A percentile compares a stretch with the other conserved stretches of the same genome.
phyloP scores from a whole-genome alignment of 2,797 vertebrate genomes.

The Cephalopachus bancanus region DNA sequence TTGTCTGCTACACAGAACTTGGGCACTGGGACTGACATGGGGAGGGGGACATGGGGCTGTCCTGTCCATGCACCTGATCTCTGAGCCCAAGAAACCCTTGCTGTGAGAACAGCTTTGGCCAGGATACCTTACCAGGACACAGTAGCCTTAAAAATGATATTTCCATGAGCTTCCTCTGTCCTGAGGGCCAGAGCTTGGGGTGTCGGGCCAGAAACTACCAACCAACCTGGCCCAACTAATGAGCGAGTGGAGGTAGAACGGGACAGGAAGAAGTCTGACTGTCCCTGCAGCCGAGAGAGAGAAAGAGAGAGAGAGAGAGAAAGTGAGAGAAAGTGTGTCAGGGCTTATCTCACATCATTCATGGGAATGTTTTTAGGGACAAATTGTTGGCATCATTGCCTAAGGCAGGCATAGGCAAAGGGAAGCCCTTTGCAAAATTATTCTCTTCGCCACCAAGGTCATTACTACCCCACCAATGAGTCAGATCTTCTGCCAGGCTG shows the following conservation, averaged over 20 bases:
- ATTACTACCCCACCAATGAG: neutral
- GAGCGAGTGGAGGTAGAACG: neutral
- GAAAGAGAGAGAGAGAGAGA: neutral
- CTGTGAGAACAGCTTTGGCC: neutral
- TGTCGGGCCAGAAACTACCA: neutral
- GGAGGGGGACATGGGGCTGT: neutral
- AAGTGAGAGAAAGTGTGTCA: neutral
- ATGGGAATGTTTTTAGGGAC: neutral
- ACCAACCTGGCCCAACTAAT: neutral
- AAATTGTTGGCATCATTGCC: neutral
- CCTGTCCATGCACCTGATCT: neutral
- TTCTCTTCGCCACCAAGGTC: conserved; percentile 3
- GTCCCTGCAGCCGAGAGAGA: neutral
- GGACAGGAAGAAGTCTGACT: neutral
- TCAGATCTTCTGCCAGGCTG: neutral
- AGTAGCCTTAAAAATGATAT: neutral
- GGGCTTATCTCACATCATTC: neutral
- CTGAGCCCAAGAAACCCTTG: neutral
- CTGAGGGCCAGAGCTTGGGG: neutral
- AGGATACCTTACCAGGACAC: neutral
- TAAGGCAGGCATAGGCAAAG: neutral
- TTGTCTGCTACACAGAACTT: conserved; percentile 21
- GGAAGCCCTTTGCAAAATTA: conserved; percentile 9
- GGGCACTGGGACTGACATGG: neutral
- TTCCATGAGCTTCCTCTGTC: neutral